Conservation (phyloP, 2,797 vertebrate genomes). For the Rhinella marina region DNA sequence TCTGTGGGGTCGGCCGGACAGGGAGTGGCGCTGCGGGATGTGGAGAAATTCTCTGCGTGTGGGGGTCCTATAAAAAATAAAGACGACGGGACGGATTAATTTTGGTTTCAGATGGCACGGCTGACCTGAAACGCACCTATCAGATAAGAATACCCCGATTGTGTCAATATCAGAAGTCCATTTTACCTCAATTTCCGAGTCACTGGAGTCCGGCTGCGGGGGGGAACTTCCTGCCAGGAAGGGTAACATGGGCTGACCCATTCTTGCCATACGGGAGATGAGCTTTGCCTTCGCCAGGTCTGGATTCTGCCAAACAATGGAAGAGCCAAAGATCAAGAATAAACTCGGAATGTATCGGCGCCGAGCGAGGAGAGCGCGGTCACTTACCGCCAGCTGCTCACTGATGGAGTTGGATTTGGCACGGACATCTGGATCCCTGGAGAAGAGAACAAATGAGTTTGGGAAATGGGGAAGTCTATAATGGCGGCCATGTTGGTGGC, state of each 20-base stretch:
- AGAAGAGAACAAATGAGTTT: constrained; percentile 46
- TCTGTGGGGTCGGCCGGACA: constrained; percentile 68
- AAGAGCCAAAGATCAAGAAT: background rate
- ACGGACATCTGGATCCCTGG: constrained; percentile 85
- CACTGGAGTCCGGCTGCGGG: constrained; percentile 89
- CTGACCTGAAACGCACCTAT: too few species aligned
- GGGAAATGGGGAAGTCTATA: background rate
- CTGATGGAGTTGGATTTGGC: constrained; percentile 90
- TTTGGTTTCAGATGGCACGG: too few species aligned
- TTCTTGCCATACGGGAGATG: constrained; percentile 97
- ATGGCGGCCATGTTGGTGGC: background rate
- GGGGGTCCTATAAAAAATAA: constrained; percentile 78
- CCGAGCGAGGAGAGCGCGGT: background rate
- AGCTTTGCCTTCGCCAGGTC: constrained; percentile 92
- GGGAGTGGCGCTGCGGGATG: constrained; percentile 65
- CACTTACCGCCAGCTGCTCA: constrained; percentile 84
- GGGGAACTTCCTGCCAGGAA: constrained; percentile 79
- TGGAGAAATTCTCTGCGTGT: constrained; percentile 70
- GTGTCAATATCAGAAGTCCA: background rate
- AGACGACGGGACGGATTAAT: background rate
- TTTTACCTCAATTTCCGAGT: constrained; percentile 91
- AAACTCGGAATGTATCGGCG: background rate
- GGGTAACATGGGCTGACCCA: constrained; percentile 97
- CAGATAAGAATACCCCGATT: too few species aligned
- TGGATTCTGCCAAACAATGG: constrained; percentile 79